These are phyloP conservation scores for Papilio dardanus DNA, from an alignment of 1,140 invertebrate species.

Conservation along the genomic window DNA sequence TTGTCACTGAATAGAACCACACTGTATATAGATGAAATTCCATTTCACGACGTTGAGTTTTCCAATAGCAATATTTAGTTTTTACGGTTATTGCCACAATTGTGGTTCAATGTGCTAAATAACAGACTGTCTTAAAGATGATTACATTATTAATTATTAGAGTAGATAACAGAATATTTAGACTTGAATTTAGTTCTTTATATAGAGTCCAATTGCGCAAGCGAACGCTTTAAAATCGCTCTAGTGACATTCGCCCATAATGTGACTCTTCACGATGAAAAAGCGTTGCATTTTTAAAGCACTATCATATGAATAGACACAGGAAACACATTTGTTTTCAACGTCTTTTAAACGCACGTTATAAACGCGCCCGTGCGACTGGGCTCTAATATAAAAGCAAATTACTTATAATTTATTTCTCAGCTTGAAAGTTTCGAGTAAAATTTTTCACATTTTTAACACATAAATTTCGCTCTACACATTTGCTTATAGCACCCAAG, in stretches of 20 bases:
- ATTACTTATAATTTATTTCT: neutral
- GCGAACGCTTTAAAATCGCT: too few relatives aligned
- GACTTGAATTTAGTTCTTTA: neutral
- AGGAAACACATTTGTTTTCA: too few relatives aligned
- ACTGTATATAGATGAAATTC: neutral
- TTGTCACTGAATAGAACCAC: slow-evolving; percentile 11
- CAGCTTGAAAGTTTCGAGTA: slow-evolving; percentile 9
- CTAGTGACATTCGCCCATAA: too few relatives aligned
- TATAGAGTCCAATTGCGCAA: neutral
- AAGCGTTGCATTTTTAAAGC: too few relatives aligned
- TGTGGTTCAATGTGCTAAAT: neutral
- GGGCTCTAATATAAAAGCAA: too few relatives aligned
- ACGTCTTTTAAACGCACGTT: too few relatives aligned
- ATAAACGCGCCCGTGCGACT: too few relatives aligned
- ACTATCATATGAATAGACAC: too few relatives aligned
- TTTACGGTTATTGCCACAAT: slow-evolving; percentile 4
- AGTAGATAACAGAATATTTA: neutral
- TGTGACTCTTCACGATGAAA: too few relatives aligned
- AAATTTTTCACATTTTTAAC: slow-evolving; percentile 12
- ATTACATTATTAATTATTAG: too few relatives aligned
- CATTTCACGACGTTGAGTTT: slow-evolving; percentile 5
- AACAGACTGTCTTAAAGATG: neutral
- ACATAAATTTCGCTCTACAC: neutral
- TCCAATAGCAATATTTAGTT: neutral
- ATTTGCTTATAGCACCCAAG: slow-evolving; percentile 11